phyloP scores from a whole-genome alignment of 2,888 invertebrate genomes.

The Lapara coniferarum region DNA sequence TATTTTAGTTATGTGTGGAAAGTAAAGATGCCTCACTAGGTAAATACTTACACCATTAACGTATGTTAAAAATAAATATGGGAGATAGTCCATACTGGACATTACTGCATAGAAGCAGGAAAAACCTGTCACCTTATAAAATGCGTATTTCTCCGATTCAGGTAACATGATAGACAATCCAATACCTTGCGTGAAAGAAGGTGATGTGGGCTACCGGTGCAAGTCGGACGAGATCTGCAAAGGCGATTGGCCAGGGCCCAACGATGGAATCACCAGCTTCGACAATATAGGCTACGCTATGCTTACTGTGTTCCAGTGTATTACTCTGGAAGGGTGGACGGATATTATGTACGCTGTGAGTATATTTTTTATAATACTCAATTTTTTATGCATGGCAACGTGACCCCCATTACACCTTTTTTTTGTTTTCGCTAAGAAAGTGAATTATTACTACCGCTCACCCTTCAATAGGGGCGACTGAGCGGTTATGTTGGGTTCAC shows the following conservation, averaged over 20 bases:
- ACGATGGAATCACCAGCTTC: slow-evolving; percentile 98
- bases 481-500: no score
- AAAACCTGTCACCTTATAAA: background rate
- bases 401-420: no score
- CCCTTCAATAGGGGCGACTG: no score
- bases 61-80: no score
- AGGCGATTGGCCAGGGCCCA: slow-evolving; percentile 90
- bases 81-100: no score
- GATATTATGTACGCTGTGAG: slow-evolving; percentile 97
- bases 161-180: slow-evolving; percentile 54
- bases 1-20: no score
- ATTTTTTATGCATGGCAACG: no score
- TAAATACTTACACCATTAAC: no score
- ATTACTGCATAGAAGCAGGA: background rate
- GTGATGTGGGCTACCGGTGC: slow-evolving; percentile 87
- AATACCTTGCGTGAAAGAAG: slow-evolving; percentile 84
- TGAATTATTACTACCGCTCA: no score
- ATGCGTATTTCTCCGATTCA: slow-evolving; percentile 35
- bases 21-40: no score
- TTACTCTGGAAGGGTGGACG: slow-evolving; percentile 99
- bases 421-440: no score
- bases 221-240: slow-evolving; percentile 72
- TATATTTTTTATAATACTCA: slow-evolving; percentile 32
- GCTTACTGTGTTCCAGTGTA: slow-evolving; percentile 99
- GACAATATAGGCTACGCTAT: slow-evolving; percentile 99